phyloP scores from a whole-genome alignment of 2,888 invertebrate genomes.

The Tiliacea citrago region DNA sequence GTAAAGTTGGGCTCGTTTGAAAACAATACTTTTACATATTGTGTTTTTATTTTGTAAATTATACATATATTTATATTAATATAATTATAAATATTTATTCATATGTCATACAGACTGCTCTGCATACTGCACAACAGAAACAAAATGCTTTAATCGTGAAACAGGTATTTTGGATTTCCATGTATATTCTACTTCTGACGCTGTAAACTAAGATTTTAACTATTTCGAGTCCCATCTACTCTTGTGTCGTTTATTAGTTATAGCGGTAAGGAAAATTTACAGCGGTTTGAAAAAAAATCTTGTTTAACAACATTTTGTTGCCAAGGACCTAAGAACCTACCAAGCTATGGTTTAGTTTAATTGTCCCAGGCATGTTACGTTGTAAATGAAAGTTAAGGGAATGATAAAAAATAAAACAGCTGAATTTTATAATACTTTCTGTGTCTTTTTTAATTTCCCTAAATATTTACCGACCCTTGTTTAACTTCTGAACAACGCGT shows the following conservation, averaged over 20 bases:
- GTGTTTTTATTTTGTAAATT: constrained; percentile 21
- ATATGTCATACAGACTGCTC: constrained; percentile 71
- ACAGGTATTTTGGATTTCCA: constrained; percentile 89
- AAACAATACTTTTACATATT: constrained; percentile 23
- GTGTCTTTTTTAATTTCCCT: constrained; percentile 57
- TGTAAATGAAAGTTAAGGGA: constrained; percentile 30
- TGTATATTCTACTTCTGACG: constrained; percentile 83
- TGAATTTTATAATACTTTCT: constrained; percentile 37
- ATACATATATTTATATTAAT: constrained; percentile 32
- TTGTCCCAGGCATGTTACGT: constrained; percentile 28
- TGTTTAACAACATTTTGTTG: constrained; percentile 54
- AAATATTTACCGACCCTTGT: constrained; percentile 29
- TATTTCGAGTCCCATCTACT: constrained; percentile 72
- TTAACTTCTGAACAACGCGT: not conserved
- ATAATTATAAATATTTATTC: constrained; percentile 34
- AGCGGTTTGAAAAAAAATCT: constrained; percentile 47
- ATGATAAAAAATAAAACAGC: constrained; percentile 53
- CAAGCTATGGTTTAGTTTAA: constrained; percentile 22
- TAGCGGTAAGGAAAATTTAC: constrained; percentile 64
- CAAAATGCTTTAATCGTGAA: constrained; percentile 89
- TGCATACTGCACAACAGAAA: constrained; percentile 85
- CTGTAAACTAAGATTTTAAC: constrained; percentile 79
- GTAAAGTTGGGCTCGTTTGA: not conserved
- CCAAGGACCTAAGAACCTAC: constrained; percentile 64
- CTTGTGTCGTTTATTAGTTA: constrained; percentile 71